Evolutionary conservation across 2,888 invertebrate species (phyloP), one percentile per base, ranked within the genome.

Genomic region (Endomychus coccineus): DNA sequence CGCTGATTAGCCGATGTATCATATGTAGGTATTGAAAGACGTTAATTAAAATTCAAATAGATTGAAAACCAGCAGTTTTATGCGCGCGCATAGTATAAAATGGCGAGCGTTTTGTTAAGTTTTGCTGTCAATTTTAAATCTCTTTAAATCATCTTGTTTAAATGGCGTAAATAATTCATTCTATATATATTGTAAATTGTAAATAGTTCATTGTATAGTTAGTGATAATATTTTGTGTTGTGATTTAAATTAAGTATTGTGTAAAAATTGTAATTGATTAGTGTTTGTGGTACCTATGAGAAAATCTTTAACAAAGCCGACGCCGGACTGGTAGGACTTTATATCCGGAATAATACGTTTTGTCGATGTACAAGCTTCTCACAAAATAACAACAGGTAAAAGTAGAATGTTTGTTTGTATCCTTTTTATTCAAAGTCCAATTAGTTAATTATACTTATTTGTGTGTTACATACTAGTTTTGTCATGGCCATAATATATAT

Each of bases 151-250:
- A 71, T 71, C 69, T 64, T 66, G 70, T 71, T 71, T 77, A 73
- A 73, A 77, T 77, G 77, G 75, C 75, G 69, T 77, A 77, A 77
- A 68, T 64, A 68, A 68, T 66, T 67, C 68, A 70, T 72, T 70
- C 68, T 72, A 71, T 73, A 71, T 70, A 71, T 73, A 71, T 71
- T 76, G 75, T 75, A 75, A 72, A 75, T 77, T 77, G 77, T 78
- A 78, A 74, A 77, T 78, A 77, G 77, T 74, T 71, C 68, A 66
- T 72, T 78, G 78, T 78, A 77, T 73, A 78, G 77, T 76, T 77
- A 77, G 77, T 77, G 72, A 70, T 75, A 75, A 75, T 76, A 76
- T 76, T 76, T 75, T 63, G 63, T 66, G 65, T 66, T 64, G 63
- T 64, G 63, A 59, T 52, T 52, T 45, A 48, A 42, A 48, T 48